A percentile compares a stretch with the other conserved stretches of the same genome.
Conservation (phyloP, 1,140 invertebrate species). For the Trinorchestia longiramus region DNA sequence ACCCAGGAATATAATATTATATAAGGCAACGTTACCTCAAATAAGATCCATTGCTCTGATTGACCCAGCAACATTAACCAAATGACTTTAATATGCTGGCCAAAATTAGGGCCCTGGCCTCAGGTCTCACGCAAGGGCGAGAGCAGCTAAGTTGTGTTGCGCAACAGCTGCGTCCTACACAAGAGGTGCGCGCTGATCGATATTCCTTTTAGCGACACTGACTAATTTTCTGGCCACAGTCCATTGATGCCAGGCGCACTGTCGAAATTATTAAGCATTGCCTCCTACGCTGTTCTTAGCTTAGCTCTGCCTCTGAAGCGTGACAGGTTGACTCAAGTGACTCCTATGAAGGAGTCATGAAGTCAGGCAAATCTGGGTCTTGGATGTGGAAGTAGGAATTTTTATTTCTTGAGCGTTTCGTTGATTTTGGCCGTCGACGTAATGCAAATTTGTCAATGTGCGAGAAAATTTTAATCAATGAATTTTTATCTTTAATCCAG, state of each 20-base stretch:
- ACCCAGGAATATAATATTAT: neutral
- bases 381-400: too few species aligned
- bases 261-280: neutral
- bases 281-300: too few species aligned
- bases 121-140: neutral
- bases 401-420: too few species aligned
- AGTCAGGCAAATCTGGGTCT: too few species aligned
- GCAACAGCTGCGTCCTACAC: slow-evolving; percentile 12
- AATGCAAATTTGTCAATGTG: too few species aligned
- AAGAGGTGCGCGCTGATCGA: slow-evolving; percentile 41
- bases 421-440: too few species aligned
- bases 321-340: too few species aligned
- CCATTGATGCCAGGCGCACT: neutral
- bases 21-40: neutral
- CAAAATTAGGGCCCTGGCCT: neutral
- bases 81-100: neutral
- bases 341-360: too few species aligned
- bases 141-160: neutral
- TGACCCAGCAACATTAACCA: slow-evolving; percentile 4
- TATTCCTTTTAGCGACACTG: slow-evolving; percentile 52
- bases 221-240: slow-evolving; percentile 17
- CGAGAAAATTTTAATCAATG: too few species aligned
- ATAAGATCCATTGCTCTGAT: neutral
- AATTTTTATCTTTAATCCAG: too few species aligned
- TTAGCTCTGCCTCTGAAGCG: too few species aligned